Evolutionary conservation across 2,888 invertebrate species (phyloP), one percentile per base, ranked within the genome.

Genomic region (Cantharis rustica): DNA sequence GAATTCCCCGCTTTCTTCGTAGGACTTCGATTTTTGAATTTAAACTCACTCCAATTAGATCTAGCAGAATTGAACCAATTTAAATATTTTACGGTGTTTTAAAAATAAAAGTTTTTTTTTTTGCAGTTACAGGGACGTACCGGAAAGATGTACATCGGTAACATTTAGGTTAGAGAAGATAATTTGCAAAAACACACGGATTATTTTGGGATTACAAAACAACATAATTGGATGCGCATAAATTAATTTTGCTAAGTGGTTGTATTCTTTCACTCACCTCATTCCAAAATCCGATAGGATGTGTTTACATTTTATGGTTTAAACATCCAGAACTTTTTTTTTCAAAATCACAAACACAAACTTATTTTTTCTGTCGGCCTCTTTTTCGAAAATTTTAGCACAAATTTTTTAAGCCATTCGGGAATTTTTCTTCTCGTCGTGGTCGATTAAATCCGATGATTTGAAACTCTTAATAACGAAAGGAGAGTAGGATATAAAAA

Each of bases 201-300:
- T 47, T 31, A 31, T 5, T 31, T 13, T 1, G 4, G n/a, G 31
- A 31, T 31, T 13, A 47, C n/a, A 47, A 47, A 47, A 47, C 47
- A 47, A 47, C n/a, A n/a, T 47, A 47, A 47, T 47, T 47, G 47
- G 47, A 47, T 47, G 47, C 47, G 47, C 47, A 47, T 47, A 47
- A 47, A 47, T 47, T 47, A n/a, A 7, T 47, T 47, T 47, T n/a
- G 0, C 13, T 47, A 47, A 47, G n/a, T n/a, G 47, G 5, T 66
- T 66, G 23, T 3, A n/a, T 68, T 69, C 16, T 69, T 17, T 69
- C 69, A 31, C 69, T 69, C 16, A 69, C 69, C 69, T 69, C 31
- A 69, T 69, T 31, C 13, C 69, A 69, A 69, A 69, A 31, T 16
- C 16, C 31, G 5, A 47, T 47, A 13, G 47, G 47, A 47, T 47